Evolutionary conservation across 2,797 vertebrate genomes (phyloP).

Genomic region (Silurus lanzhouensis): DNA sequence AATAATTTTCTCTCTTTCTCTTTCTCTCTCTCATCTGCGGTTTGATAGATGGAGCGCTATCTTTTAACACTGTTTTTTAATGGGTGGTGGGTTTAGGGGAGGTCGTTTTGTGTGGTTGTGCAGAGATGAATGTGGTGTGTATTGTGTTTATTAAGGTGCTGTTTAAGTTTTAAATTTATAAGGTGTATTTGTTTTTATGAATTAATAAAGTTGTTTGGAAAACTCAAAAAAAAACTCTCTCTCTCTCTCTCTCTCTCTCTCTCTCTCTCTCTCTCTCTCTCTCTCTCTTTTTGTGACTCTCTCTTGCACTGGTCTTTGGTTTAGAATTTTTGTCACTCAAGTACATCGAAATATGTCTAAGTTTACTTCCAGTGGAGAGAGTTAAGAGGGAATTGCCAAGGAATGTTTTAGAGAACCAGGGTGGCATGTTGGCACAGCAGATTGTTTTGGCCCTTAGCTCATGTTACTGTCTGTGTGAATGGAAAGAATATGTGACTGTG

Average conservation of each 20-base stretch:
- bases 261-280: neutral
- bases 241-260: neutral
- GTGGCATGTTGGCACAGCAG: neutral
- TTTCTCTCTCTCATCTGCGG: too few species aligned
- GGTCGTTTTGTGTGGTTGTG: too few species aligned
- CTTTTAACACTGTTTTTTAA: too few species aligned
- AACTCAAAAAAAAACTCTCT: too few species aligned
- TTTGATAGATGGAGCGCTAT: too few species aligned
- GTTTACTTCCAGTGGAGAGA: neutral
- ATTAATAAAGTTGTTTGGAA: too few species aligned
- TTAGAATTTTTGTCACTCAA: neutral
- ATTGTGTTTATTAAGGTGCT: too few species aligned
- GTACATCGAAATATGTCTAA: neutral
- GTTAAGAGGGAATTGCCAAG: neutral
- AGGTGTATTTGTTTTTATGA: too few species aligned
- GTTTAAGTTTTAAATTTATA: too few species aligned
- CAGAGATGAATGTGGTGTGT: too few species aligned
- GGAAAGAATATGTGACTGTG: neutral
- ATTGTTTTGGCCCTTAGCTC: neutral
- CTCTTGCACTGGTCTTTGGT: neutral
- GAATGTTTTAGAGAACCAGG: neutral
- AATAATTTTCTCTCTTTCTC: neutral
- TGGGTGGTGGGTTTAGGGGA: too few species aligned
- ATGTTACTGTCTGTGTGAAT: slow-evolving; percentile 2
- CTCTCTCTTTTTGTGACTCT: neutral